A percentile compares a stretch with the other conserved stretches of the same genome.
These are phyloP conservation scores for Drosophila arawakana DNA, from an alignment of 1,140 invertebrate genomes.

Conservation along the genomic window DNA sequence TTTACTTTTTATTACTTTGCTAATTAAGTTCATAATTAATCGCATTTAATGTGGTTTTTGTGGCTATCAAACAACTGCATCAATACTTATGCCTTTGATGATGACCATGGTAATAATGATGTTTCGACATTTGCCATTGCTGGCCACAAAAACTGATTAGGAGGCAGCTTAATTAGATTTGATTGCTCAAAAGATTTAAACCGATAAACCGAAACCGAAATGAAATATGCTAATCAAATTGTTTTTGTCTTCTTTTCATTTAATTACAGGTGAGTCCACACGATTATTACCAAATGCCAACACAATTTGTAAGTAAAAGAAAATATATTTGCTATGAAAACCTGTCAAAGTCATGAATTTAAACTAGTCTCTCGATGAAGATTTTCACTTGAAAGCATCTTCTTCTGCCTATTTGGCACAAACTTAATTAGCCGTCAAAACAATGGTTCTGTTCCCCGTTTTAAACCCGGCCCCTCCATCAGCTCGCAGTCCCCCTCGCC, in stretches of 20 bases:
- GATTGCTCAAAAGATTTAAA: slow-evolving; percentile 78
- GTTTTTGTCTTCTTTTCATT: slow-evolving; percentile 42
- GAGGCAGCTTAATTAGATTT: slow-evolving; percentile 74
- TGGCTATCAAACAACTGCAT: slow-evolving; percentile 17
- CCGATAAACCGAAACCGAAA: slow-evolving; percentile 42
- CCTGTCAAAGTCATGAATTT: slow-evolving; percentile 30
- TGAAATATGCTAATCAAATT: slow-evolving; percentile 75
- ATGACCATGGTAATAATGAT: slow-evolving; percentile 35
- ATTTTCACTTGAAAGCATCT: slow-evolving; percentile 68
- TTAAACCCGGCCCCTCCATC: too few relatives aligned
- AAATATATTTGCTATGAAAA: slow-evolving; percentile 37
- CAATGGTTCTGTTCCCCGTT: slow-evolving; percentile 45
- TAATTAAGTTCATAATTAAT: slow-evolving; percentile 82
- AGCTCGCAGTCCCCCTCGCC: neutral
- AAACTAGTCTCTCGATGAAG: slow-evolving; percentile 43
- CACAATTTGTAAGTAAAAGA: slow-evolving; percentile 78
- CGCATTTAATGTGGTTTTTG: slow-evolving; percentile 62
- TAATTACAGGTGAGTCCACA: slow-evolving; percentile 82
- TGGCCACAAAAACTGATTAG: slow-evolving; percentile 75
- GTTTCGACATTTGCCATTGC: slow-evolving; percentile 1
- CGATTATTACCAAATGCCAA: slow-evolving; percentile 71
- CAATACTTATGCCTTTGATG: slow-evolving; percentile 38
- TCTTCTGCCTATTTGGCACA: slow-evolving; percentile 79
- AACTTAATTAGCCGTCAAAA: slow-evolving; percentile 83
- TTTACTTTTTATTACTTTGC: slow-evolving; percentile 78